Conservation (phyloP, 1,140 invertebrate species). For the Drosophila sproati region DNA sequence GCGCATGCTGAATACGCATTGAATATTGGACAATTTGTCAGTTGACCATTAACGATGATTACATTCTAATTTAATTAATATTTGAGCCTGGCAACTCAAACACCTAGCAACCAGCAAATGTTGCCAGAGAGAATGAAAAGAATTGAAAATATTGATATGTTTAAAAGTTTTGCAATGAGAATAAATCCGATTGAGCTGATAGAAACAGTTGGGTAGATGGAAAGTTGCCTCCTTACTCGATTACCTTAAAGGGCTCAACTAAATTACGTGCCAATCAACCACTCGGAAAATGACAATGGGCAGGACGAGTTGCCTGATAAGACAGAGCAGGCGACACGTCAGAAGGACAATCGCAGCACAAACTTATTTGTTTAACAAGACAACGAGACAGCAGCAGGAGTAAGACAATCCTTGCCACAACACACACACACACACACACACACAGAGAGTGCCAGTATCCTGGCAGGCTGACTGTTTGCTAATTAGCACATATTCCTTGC, state of each 20-base stretch:
- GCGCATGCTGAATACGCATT: neutral
- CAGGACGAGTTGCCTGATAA: conserved; percentile 58
- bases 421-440: conserved; percentile 9
- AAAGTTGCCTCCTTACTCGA: neutral
- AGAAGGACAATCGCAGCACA: conserved; percentile 48
- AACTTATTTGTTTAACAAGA: conserved; percentile 73
- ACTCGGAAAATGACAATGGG: conserved; percentile 76
- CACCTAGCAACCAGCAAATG: neutral
- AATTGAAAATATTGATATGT: neutral
- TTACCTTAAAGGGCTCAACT: conserved; percentile 47
- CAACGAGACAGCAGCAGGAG: conserved; percentile 28
- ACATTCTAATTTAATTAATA: conserved; percentile 57
- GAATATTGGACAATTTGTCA: conserved; percentile 35
- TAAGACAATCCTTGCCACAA: conserved; percentile 45
- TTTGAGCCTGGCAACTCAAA: conserved; percentile 7
- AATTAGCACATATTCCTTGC: conserved; percentile 80
- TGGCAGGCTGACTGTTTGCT: conserved; percentile 68
- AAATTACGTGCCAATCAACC: conserved; percentile 82
- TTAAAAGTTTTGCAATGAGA: neutral
- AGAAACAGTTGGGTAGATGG: neutral
- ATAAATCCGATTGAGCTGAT: neutral
- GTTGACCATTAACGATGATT: conserved; percentile 52
- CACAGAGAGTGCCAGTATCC: conserved; percentile 6
- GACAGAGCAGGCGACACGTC: conserved; percentile 55
- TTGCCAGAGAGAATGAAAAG: neutral